Evolutionary conservation across 2,888 invertebrate species (phyloP), one percentile per base, ranked within the genome.

Genomic region (Willowsia nigromaculata): DNA sequence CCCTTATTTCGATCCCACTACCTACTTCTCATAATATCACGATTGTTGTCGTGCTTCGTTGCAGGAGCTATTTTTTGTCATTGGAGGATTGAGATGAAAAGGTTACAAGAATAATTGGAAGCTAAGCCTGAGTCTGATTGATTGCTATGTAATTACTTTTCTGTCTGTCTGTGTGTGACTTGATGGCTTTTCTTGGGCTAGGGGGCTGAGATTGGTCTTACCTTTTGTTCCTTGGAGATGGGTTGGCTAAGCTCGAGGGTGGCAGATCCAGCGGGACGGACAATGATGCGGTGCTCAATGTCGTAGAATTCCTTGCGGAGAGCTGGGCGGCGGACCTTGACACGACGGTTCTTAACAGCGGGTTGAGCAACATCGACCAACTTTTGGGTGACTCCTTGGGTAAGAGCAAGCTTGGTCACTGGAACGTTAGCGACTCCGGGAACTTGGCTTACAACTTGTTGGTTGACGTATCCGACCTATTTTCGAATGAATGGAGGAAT

Each of bases 231-330:
- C 93, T 95, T 95, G 13, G 95, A 95, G 22, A 95, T 94, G 0
- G 95, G 95, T 90, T 95, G 95, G 90, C 95, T 95, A 13, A 95
- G 93, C 91, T 95, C 95, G 0, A 95, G 94, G 4, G 95, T 94
- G 37, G 95, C 95, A 11, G 95, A 95, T 37, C 95, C 95, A 4
- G 95, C 95, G 0, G 95, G 95, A 33, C 95, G 95, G 62, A 95
- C 94, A 22, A 95, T 94, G 27, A 95, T 95, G 71, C 95, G 94
- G 92, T 95, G 95, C 92, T 95, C 95, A 91, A 95, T 95, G 92
- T 95, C 95, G 93, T 95, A 95, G 93, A 95, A 95, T 93, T 95
- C 95, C 93, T 95, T 95, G 92, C 95, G 95, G 89, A 95, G 95
- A 47, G 95, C 95, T 59, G 95, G 95, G 90, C 95, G 94, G 89